Evolutionary conservation across 2,113 vertebrate genomes (phyloP), one percentile per base, ranked within the genome.

Genomic region (Neolamprologus modestus): DNA sequence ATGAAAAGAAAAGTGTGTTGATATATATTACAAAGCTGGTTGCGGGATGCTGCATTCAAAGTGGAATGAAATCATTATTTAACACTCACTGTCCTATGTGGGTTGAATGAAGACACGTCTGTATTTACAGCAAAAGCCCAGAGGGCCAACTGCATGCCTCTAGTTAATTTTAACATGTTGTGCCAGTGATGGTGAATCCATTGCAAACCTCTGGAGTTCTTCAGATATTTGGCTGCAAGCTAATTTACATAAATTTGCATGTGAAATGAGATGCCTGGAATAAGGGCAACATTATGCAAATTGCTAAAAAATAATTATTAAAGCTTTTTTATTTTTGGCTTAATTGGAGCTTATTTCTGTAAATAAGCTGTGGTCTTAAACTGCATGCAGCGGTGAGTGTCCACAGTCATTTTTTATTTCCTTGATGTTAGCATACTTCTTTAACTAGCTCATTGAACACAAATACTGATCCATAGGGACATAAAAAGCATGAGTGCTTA

Each of bases 171-270:
- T 87, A 84, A 71, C 90, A 87, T 87, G 82, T 91, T 88, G 84
- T 86, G 61, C 83, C 83, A 76, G 61, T 17, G 47, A 84, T 54
- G 81, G 81, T 79, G 61, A 83, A 88, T 92, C 73, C 80, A 73
- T 63, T 37, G 59, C 31, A 40, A 73, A 57, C 53, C 57, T 53
- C 47, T 63, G 31, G 82, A 83, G 86, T 78, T 89, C 59, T 59
- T 66, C 52, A 66, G 66, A 82, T 87, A 87, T 86, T 90, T 91
- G 88, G 53, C 81, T 86, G 80, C 11, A 9, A 54, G 86, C 19
- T 87, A 35, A 93, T 93, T 93, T 85, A 26, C 89, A 94, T 92
- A 85, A 2, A 93, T 94, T 85, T 90, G 57, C 90, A 92, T 94
- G 47, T 84, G 73, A 87, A 94, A 88, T 92, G 57, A 84, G 87